These are phyloP conservation scores for Chrysopa pallens DNA, from an alignment of 1,140 invertebrate genomes.

Conservation along the genomic window DNA sequence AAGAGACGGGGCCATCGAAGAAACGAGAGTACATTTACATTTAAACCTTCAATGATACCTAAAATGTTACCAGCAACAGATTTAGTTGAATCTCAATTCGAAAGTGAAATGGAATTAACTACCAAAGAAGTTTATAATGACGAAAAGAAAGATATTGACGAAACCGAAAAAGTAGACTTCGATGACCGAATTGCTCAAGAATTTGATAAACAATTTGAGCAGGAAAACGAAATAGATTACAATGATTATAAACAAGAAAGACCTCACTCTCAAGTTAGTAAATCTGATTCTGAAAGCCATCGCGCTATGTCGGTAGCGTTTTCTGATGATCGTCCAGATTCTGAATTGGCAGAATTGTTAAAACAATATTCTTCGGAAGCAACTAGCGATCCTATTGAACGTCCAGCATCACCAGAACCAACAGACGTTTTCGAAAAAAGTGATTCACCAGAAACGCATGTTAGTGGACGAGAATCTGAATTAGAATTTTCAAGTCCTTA, in stretches of 20 bases:
- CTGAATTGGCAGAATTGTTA: conserved; percentile 22
- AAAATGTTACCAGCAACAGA: conserved; percentile 8
- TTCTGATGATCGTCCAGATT: conserved; percentile 23
- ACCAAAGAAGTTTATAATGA: conserved; percentile 24
- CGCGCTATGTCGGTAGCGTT: conserved; percentile 17
- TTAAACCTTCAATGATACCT: conserved; percentile 13
- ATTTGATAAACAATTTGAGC: conserved; percentile 2
- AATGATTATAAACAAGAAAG: conserved; percentile 14
- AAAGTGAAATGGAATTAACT: conserved; percentile 17
- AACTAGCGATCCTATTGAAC: conserved; percentile 25
- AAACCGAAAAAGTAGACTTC: conserved; percentile 18
- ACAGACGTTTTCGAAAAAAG: conserved; percentile 19
- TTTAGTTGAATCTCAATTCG: conserved; percentile 20
- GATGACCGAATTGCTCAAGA: conserved; percentile 17
- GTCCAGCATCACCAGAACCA: conserved; percentile 30
- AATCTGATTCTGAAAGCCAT: conserved; percentile 21
- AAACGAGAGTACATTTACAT: conserved; percentile 30
- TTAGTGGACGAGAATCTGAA: conserved; percentile 10
- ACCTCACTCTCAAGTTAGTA: conserved; percentile 20
- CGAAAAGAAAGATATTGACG: conserved; percentile 24
- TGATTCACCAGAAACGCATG: conserved; percentile 14
- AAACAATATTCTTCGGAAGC: conserved; percentile 19
- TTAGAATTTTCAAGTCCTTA: conserved; percentile 8
- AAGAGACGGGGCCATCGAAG: conserved; percentile 31
- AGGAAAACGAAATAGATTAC: conserved; percentile 9